Conservation (phyloP, 2,113 vertebrate genomes). For the Oreochromis aureus region DNA sequence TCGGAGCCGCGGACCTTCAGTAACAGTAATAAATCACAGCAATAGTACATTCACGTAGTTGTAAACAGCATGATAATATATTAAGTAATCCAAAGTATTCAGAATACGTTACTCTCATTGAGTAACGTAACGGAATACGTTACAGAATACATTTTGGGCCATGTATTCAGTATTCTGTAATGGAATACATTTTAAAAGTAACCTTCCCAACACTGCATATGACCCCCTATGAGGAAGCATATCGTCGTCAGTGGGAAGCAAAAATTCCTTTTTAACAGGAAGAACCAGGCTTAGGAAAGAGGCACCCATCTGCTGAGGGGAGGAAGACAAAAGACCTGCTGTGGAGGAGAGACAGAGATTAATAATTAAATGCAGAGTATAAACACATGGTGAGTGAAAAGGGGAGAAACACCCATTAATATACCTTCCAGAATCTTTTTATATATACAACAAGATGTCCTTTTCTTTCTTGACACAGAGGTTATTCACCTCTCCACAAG, state of each 20-base stretch:
- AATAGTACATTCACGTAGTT: too few species aligned
- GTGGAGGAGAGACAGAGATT: accelerated
- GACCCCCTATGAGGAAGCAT: background rate
- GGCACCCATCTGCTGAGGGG: background rate
- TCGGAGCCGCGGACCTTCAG: too few species aligned
- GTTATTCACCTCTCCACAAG: constrained; percentile 19
- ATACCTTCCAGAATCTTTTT: background rate
- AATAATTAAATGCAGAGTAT: background rate
- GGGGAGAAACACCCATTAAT: background rate
- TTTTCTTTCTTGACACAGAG: background rate
- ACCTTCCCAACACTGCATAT: too few species aligned
- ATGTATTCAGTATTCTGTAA: too few species aligned
- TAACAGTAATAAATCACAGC: too few species aligned
- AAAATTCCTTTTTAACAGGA: background rate
- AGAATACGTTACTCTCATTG: too few species aligned
- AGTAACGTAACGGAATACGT: too few species aligned
- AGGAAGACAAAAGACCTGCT: background rate
- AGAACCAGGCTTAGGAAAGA: background rate
- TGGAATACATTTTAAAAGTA: too few species aligned
- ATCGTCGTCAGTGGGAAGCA: background rate
- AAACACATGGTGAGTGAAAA: background rate
- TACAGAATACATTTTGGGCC: too few species aligned
- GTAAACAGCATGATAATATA: too few species aligned
- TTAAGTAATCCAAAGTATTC: too few species aligned
- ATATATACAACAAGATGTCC: background rate